Evolutionary conservation across 1,140 invertebrate species (phyloP).

Genomic region (Wiebesia pumilae): DNA sequence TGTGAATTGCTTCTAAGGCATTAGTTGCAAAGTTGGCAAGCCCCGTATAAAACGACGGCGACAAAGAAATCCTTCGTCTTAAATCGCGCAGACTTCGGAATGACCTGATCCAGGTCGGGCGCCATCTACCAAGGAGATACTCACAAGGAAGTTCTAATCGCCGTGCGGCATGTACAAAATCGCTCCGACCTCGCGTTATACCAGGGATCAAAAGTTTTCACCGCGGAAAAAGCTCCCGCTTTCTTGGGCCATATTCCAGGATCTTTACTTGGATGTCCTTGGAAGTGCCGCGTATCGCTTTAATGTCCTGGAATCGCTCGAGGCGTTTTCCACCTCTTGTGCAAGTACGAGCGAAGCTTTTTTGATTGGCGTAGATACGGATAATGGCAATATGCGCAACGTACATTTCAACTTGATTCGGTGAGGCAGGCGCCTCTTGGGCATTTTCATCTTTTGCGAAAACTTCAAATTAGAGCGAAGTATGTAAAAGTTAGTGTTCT

Average conservation of each 20-base stretch:
- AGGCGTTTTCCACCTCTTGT: background rate
- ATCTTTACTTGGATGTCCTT: background rate
- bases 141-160: background rate
- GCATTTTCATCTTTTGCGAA: background rate
- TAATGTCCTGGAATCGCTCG: background rate
- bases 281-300: background rate
- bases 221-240: background rate
- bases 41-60: background rate
- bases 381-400: background rate
- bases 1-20: background rate
- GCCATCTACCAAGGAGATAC: background rate
- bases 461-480: too few species aligned
- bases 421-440: background rate
- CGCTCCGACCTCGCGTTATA: background rate
- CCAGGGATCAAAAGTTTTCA: background rate
- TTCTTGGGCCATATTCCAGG: background rate
- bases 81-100: background rate
- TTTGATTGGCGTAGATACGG: background rate
- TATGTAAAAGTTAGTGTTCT: too few species aligned
- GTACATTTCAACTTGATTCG: background rate
- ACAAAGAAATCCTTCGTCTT: background rate
- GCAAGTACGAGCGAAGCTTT: background rate
- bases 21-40: background rate
- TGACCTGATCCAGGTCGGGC: background rate
- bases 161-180: background rate